Conservation (phyloP, 1,140 invertebrate species). For the Drosophila mayri region DNA sequence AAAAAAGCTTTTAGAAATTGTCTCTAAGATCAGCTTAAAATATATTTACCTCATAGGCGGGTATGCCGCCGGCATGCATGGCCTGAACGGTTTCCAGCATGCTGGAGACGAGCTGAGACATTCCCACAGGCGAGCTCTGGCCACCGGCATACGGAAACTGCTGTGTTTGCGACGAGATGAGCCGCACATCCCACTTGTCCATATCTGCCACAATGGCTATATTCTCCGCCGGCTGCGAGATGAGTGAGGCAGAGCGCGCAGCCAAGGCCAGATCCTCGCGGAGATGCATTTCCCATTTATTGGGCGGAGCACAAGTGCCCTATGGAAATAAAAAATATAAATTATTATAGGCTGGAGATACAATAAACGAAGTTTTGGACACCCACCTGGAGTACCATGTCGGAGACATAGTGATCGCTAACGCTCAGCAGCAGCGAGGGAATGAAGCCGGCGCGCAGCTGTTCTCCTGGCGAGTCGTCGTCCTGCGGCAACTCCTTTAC, state of each 20-base stretch:
- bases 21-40: background rate
- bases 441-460: constrained; percentile 84
- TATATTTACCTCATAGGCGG: constrained; percentile 85
- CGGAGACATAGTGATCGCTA: constrained; percentile 90
- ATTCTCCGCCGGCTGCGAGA: constrained; percentile 91
- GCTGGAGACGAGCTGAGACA: constrained; percentile 93
- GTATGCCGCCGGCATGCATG: constrained; percentile 88
- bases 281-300: constrained; percentile 86
- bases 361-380: accelerated
- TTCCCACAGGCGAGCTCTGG: constrained; percentile 87
- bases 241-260: constrained; percentile 87
- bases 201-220: constrained; percentile 94
- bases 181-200: constrained; percentile 90
- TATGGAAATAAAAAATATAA: background rate
- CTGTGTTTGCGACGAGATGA: constrained; percentile 87
- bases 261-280: constrained; percentile 86
- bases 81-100: constrained; percentile 93
- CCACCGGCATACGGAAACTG: constrained; percentile 84
- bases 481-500: constrained; percentile 80
- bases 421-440: constrained; percentile 88
- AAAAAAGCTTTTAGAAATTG: background rate
- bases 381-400: constrained; percentile 90
- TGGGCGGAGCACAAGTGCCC: constrained; percentile 84
- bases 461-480: constrained; percentile 70
- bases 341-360: background rate